Evolutionary conservation across 1,140 invertebrate genomes (phyloP), one percentile per base, ranked within the genome.

Genomic region (Leptopilina clavipes): DNA sequence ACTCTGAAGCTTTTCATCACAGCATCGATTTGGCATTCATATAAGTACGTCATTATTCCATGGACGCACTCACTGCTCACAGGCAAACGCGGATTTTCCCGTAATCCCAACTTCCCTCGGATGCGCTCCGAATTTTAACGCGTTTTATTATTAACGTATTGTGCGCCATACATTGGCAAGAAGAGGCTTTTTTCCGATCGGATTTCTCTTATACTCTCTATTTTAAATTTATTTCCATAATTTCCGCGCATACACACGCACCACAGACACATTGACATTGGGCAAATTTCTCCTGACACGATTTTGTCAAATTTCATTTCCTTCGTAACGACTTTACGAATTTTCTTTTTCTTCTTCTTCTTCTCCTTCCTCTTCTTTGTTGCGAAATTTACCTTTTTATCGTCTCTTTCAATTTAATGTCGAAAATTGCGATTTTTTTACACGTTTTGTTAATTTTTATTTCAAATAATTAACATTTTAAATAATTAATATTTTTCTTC

Each of bases 141-240:
- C 59, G 59, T 65, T 65, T 65, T 65, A 65, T 65, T 65, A 65
- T 65, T 65, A 65, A 65, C 59, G 59, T 65, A 65, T 65, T 65
- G 59, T 65, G 59, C 12, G 22, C 22, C 59, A 65, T 37, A 65
- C 59, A 65, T 25, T 65, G 59, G 59, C 59, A 65, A 65, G 59
- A 25, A 65, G 25, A 65, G 59, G 22, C 22, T 65, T 65, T 40
- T 65, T 65, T 65, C 59, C 59, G 25, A 65, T 65, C 59, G 59
- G 59, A 65, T 65, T 65, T 65, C 59, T 37, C 59, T 65, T 31
- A 65, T 37, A 65, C 22, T 31, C 25, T 65, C 3, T 31, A 37
- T 65, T 65, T 65, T 14, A 65, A 65, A 65, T 65, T 31, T 65
- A 31, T 65, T 65, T 31, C 56, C 22, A 25, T 59, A 59, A 59